phyloP scores from a whole-genome alignment of 2,888 invertebrate species.

The Loripinus fragilis region DNA sequence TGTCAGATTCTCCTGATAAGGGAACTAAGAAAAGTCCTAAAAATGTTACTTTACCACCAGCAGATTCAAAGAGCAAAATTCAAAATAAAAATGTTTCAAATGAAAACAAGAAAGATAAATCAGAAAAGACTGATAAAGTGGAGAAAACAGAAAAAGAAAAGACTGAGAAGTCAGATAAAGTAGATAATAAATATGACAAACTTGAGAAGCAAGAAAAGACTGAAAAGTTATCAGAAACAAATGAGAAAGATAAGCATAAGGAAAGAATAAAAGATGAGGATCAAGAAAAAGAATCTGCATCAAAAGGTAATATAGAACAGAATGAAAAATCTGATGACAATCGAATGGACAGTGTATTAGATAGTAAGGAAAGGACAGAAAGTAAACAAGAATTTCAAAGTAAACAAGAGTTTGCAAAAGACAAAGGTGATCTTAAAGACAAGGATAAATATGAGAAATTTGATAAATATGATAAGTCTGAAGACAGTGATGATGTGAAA shows the following conservation, averaged over 20 bases:
- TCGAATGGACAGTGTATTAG: constrained; percentile 43
- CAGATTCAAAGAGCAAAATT: constrained; percentile 42
- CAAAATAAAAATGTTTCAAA: constrained; percentile 39
- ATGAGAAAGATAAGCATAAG: constrained; percentile 44
- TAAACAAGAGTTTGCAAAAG: constrained; percentile 24
- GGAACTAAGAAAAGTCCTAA: constrained; percentile 61
- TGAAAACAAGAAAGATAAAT: constrained; percentile 46
- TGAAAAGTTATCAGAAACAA: constrained; percentile 26
- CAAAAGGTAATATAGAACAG: constrained; percentile 42
- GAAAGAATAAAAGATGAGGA: constrained; percentile 51
- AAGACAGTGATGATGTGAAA: constrained; percentile 1
- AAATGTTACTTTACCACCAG: constrained; percentile 43
- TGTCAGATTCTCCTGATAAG: constrained; percentile 65
- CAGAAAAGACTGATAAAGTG: constrained; percentile 50
- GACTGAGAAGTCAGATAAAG: constrained; percentile 37
- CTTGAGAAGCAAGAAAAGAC: constrained; percentile 34
- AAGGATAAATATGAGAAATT: constrained; percentile 47
- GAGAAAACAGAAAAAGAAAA: constrained; percentile 34
- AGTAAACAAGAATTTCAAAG: constrained; percentile 34
- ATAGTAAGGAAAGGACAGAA: constrained; percentile 41
- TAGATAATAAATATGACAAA: constrained; percentile 47
- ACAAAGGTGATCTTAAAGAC: constrained; percentile 52
- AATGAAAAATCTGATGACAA: constrained; percentile 12
- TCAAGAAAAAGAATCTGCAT: constrained; percentile 42
- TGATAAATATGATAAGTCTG: not conserved